Conservation (phyloP, 2,888 invertebrate genomes). For the Troilus luridus region DNA sequence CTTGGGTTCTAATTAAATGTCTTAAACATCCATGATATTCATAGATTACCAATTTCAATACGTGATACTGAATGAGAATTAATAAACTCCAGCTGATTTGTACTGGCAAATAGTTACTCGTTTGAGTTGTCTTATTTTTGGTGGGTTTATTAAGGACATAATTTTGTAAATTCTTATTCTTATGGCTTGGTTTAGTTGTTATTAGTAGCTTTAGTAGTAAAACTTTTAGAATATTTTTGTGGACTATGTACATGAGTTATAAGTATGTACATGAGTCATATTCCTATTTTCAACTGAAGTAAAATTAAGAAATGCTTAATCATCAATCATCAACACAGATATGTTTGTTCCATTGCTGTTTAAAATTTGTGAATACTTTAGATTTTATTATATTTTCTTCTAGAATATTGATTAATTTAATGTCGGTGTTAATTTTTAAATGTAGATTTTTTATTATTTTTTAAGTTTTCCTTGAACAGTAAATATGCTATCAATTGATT, state of each 20-base stretch:
- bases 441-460: neutral
- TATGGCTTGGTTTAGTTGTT: too few species aligned
- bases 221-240: neutral
- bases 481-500: neutral
- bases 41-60: neutral
- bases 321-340: neutral
- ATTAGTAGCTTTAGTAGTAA: neutral
- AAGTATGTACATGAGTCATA: neutral
- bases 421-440: neutral
- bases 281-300: neutral
- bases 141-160: neutral
- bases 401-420: neutral
- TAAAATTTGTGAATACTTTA: conserved; percentile 3
- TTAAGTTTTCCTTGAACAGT: neutral
- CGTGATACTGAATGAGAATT: neutral
- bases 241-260: neutral
- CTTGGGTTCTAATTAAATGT: neutral
- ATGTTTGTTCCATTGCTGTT: neutral
- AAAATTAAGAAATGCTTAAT: neutral
- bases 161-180: too few species aligned
- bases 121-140: too few species aligned
- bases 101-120: neutral
- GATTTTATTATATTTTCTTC: neutral
- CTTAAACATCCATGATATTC: neutral
- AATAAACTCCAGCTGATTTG: neutral